These are phyloP conservation scores for Keiferia lycopersicella DNA, from an alignment of 2,888 invertebrate species.

Conservation along the genomic window DNA sequence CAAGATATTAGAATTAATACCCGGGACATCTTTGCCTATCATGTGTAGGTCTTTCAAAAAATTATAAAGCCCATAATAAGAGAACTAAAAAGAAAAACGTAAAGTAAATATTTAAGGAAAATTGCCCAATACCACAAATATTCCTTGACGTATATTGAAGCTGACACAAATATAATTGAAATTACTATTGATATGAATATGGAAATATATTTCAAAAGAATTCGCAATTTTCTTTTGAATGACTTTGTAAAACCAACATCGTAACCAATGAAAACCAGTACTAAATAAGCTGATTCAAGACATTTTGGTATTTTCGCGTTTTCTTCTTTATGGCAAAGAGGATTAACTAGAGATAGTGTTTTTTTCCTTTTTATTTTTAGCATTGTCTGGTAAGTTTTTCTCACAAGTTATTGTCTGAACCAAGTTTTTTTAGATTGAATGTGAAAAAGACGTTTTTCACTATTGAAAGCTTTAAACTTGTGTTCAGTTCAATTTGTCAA, in stretches of 20 bases:
- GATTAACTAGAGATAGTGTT: background rate
- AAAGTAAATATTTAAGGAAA: background rate
- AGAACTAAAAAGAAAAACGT: background rate
- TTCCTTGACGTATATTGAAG: background rate
- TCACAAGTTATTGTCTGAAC: background rate
- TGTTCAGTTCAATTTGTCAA: background rate
- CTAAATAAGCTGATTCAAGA: background rate
- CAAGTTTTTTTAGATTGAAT: background rate
- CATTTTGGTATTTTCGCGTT: background rate
- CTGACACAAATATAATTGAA: background rate
- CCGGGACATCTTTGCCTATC: background rate
- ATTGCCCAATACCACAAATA: background rate
- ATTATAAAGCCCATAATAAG: background rate
- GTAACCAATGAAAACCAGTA: background rate
- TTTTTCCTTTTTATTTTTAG: background rate
- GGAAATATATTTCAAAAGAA: background rate
- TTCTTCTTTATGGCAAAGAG: background rate
- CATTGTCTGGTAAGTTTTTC: background rate
- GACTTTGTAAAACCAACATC: slow-evolving; percentile 1
- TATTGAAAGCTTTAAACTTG: background rate
- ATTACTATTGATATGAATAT: background rate
- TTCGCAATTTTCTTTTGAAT: background rate
- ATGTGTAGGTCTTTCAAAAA: background rate
- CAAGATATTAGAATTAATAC: background rate
- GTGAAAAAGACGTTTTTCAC: background rate